These are phyloP conservation scores for Egretta garzetta DNA, from an alignment of 2,113 vertebrate genomes.

Conservation along the genomic window DNA sequence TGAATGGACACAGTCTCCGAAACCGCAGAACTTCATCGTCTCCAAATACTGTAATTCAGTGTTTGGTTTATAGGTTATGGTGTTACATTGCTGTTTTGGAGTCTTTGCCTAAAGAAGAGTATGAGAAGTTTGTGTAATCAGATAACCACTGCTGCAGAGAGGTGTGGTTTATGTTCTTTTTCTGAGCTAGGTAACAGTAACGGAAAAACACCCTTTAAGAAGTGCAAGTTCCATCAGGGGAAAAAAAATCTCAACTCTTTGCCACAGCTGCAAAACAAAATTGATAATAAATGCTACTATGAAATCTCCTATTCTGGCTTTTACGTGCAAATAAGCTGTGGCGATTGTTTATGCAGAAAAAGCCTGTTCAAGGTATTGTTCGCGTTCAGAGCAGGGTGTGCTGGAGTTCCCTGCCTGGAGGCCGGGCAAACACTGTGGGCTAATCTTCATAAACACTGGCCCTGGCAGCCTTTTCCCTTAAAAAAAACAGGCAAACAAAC, in stretches of 20 bases:
- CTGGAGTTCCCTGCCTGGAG: fast-evolving
- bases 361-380: background rate
- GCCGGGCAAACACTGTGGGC: too few relatives aligned
- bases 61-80: background rate
- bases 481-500: background rate
- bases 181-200: background rate
- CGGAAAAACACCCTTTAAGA: background rate
- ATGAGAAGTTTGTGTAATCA: background rate
- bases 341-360: background rate
- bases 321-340: background rate
- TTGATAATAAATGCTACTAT: too few relatives aligned
- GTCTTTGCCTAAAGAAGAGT: background rate
- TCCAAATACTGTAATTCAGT: background rate
- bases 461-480: background rate
- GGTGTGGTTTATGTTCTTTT: background rate
- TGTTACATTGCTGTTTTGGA: background rate
- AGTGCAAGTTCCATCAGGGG: background rate
- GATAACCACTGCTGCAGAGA: background rate
- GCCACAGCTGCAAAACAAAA: background rate
- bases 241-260: background rate
- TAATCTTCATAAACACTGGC: background rate
- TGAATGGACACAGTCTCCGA: background rate
- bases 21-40: background rate
- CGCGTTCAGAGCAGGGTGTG: background rate
- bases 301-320: background rate